Percentiles rank a stretch among this genome's conserved stretches.
Evolutionary conservation across 2,113 vertebrate species (phyloP).

Genomic region (Saimiri boliviensis): DNA sequence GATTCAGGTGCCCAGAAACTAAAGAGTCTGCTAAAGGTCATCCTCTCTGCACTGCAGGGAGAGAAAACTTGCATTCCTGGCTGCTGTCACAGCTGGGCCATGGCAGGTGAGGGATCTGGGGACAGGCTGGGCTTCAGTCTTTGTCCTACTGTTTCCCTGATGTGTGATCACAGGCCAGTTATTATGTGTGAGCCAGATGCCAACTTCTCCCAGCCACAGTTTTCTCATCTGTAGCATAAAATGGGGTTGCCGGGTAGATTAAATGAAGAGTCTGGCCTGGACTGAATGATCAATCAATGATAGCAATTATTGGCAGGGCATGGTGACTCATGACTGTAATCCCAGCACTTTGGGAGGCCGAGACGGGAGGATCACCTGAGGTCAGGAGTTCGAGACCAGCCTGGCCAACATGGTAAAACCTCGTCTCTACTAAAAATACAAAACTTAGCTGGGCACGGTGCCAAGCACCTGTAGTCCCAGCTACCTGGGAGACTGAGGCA

Average conservation of each 20-base stretch:
- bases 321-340: too few relatives aligned
- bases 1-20: not conserved
- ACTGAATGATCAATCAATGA: not conserved
- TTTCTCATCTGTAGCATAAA: not conserved
- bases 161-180: not conserved
- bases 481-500: too few relatives aligned
- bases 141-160: not conserved
- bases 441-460: too few relatives aligned
- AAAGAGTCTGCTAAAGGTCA: not conserved
- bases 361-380: too few relatives aligned
- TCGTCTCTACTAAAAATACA: too few relatives aligned
- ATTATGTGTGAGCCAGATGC: not conserved
- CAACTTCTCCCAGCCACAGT: not conserved
- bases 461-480: too few relatives aligned
- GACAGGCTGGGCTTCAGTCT: not conserved
- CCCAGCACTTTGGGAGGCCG: too few relatives aligned
- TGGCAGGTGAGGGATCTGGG: not conserved
- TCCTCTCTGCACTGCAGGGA: not conserved
- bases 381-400: too few relatives aligned
- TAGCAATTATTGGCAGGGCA: not conserved
- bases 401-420: too few relatives aligned
- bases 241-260: not conserved
- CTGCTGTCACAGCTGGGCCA: too few relatives aligned
- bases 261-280: not conserved
- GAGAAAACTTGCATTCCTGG: not conserved